Evolutionary conservation across 2,797 vertebrate species (phyloP), one percentile per base, ranked within the genome.

Genomic region (Enteromius unitaeniatus): DNA sequence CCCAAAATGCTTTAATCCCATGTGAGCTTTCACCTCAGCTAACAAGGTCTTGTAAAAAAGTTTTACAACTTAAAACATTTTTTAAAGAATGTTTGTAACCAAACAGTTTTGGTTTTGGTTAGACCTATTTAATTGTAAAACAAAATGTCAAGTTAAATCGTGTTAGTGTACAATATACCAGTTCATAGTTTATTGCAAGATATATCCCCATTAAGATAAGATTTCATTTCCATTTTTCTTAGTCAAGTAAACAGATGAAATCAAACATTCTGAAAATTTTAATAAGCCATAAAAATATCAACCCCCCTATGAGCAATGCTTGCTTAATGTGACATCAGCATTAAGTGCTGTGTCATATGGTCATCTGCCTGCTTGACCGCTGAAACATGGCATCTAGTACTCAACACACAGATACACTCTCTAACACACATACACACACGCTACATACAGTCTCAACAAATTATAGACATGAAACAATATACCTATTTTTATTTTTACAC

Each of bases 271-370:
- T 6, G 40, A 58, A 69, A 2, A 15, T 13, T 23, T 40, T 10
- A 23, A 76, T 58, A 76, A 70, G 68, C 42, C 55, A 28, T 51
- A 40, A n/a, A 58, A 51, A 58, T 14, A 19, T 40, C 47, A 28
- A 49, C 21, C 49, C 45, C 28, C 23, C 34, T 55, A 34, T 23
- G 19, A 34, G 47, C 15, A 78, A 40, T 26, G 79, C 11, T 60
- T 72, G 34, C 10, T 70, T 53, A 58, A 17, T 79, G 65, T 79
- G 31, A 42, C 31, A 68, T 42, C 23, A 70, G n/a, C 17, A 72
- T 72, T 72, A 70, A 76, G 40, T 72, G 51, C 49, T 73, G 73
- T 84, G 83, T 87, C 77, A 85, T 75, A 28, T 77, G 37, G 13
- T 80, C 62, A 79, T 47, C 7, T 65, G 60, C 28, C 62, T 82